Base-by-base conservation (phyloP, 2,797 vertebrate genomes). In the Microctenopoma stevenorrisi region DNA sequence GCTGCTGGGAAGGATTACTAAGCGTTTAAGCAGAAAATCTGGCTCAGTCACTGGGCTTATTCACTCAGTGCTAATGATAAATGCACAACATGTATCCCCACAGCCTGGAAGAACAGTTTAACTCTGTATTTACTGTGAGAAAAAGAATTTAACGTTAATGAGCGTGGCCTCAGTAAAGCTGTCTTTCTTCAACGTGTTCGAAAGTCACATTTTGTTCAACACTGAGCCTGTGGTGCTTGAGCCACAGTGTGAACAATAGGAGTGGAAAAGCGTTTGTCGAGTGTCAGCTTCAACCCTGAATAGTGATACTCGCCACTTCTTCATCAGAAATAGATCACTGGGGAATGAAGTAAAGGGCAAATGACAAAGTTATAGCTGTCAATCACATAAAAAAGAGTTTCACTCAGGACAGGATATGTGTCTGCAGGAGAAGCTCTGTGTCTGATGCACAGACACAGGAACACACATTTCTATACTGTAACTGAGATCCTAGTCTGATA, bases 281-380 rank as follows among this genome's bases (percentile, higher is more conserved):
- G 81, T 83, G 65, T 76, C 77, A 56, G 61, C 77, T 77, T 78
- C 61, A 49, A 74, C 85, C 81, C 46, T 82, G 85, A 92, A 93
- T 88, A 89, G 86, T 54, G 4, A 26, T 57, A 76, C 74, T 62
- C 48, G 46, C 61, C 18, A 15, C 66, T 81, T 86, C 85, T 83
- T 74, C 64, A 79, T 83, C 76, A 70, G 81, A 90, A 91, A 93
- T 91, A 90, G 87, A 87, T 64, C 13, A n/a, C 78, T 16, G 73
- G 77, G 81, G 74, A 89, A 83, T 76, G 85, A 79, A 79, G 84
- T 69, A 73, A 86, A 87, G 90, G 87, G 86, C 91, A 89, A 83
- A 88, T 80, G 83, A 88, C 89, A 89, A 83, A 75, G 82, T 80
- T 83, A 76, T 81, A 73, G 85, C 86, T 84, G 84, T 86, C 84